A percentile compares a stretch with the other conserved stretches of the same genome.
These are phyloP conservation scores for Melinopterus prodromus DNA, from an alignment of 2,888 invertebrate genomes.

Conservation along the genomic window DNA sequence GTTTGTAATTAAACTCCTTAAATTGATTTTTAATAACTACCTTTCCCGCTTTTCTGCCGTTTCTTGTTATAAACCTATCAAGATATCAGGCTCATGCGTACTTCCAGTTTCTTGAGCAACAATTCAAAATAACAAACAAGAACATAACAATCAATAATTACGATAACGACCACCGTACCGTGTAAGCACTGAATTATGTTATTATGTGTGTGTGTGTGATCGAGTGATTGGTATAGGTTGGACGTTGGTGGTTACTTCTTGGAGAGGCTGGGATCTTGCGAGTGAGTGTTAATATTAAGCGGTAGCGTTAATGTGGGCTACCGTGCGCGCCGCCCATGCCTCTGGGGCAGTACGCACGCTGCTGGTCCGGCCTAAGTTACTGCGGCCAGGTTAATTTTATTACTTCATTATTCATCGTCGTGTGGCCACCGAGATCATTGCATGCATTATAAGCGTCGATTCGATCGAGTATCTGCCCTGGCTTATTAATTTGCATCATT, in stretches of 20 bases:
- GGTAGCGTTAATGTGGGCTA: slow-evolving; percentile 27
- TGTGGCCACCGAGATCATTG: neutral
- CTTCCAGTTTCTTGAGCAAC: neutral
- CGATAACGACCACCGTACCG: neutral
- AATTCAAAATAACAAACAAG: neutral
- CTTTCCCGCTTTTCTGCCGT: too few species aligned
- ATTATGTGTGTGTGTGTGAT: neutral
- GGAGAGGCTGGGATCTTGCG: neutral
- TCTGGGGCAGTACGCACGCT: slow-evolving; percentile 23
- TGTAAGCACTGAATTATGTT: neutral
- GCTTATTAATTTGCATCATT: neutral
- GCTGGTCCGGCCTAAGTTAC: slow-evolving; percentile 26
- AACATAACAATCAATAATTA: neutral
- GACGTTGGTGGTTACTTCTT: neutral
- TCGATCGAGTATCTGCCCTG: neutral
- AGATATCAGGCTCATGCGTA: too few species aligned
- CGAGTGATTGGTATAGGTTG: neutral
- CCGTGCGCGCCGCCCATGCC: slow-evolving; percentile 24
- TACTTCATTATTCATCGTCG: slow-evolving; percentile 26
- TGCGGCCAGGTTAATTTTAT: slow-evolving; percentile 22
- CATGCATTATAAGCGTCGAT: neutral
- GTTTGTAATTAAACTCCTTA: too few species aligned
- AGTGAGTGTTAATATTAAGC: neutral
- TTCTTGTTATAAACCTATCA: too few species aligned
- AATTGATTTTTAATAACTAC: too few species aligned